These are phyloP conservation scores for Aphrophora alni DNA, from an alignment of 2,888 invertebrate species.

Conservation along the genomic window DNA sequence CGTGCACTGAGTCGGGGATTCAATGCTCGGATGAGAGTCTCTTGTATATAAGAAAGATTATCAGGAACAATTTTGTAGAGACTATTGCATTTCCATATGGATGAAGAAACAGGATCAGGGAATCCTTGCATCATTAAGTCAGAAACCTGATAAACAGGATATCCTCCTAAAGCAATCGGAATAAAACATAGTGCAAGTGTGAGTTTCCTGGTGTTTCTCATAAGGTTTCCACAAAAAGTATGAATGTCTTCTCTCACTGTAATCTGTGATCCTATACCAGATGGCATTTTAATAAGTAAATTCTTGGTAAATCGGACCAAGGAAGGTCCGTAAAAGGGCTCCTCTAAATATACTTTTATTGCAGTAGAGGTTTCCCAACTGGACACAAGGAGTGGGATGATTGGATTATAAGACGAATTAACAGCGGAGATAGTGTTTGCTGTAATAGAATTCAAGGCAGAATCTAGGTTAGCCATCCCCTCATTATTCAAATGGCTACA, in stretches of 20 bases:
- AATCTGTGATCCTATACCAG: too few relatives aligned
- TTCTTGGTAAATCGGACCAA: too few relatives aligned
- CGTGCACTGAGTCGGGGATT: background rate
- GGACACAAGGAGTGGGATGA: too few relatives aligned
- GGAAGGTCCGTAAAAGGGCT: too few relatives aligned
- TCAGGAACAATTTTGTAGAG: background rate
- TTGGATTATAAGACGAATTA: too few relatives aligned
- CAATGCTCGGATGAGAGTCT: background rate
- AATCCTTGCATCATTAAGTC: constrained; percentile 15
- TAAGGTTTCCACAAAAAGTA: background rate
- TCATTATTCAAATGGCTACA: too few relatives aligned
- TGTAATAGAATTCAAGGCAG: too few relatives aligned
- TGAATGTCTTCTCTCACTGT: background rate
- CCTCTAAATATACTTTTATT: too few relatives aligned
- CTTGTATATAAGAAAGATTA: background rate
- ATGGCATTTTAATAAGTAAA: too few relatives aligned
- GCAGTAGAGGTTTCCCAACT: too few relatives aligned
- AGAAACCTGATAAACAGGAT: background rate
- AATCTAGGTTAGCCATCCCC: too few relatives aligned
- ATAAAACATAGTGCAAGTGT: background rate
- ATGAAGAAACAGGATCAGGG: background rate
- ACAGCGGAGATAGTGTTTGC: too few relatives aligned
- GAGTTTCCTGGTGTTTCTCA: background rate
- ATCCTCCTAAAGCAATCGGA: background rate
- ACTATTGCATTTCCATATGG: background rate